A percentile compares a stretch with the other conserved stretches of the same genome.
These are phyloP conservation scores for Acanthosoma haemorrhoidale DNA, from an alignment of 2,888 invertebrate species.

Conservation along the genomic window DNA sequence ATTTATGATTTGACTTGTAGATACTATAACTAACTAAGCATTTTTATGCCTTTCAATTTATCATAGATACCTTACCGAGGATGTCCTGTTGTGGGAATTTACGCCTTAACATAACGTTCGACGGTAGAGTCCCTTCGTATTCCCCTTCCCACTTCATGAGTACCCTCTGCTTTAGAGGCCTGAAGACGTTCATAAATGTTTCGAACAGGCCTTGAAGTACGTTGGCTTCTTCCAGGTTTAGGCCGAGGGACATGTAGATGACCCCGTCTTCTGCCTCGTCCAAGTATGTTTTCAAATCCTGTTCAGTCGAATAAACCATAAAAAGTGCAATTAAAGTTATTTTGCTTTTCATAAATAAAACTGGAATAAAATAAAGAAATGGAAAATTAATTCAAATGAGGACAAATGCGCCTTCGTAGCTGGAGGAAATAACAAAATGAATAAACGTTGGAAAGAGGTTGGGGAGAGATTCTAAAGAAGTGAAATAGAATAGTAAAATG, in stretches of 20 bases:
- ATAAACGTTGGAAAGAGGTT: no score
- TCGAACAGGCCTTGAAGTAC: slow-evolving; percentile 55
- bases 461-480: no score
- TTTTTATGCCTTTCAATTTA: no score
- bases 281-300: slow-evolving; percentile 68
- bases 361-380: no score
- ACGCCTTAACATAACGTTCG: slow-evolving; percentile 64
- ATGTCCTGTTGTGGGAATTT: slow-evolving; percentile 37
- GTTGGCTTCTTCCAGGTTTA: slow-evolving; percentile 60
- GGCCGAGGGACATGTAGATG: slow-evolving; percentile 70
- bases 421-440: no score
- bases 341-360: no score
- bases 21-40: no score
- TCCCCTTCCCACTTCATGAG: slow-evolving; percentile 74
- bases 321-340: no score
- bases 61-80: slow-evolving; percentile 24
- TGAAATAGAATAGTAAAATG: no score
- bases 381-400: no score
- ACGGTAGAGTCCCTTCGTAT: slow-evolving; percentile 53
- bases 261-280: slow-evolving; percentile 60
- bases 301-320: slow-evolving; percentile 30
- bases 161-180: slow-evolving; percentile 60
- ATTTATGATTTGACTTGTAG: no score
- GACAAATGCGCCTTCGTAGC: no score
- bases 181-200: slow-evolving; percentile 57